Conservation (phyloP, 2,797 vertebrate species). For the Tapera naevia region DNA sequence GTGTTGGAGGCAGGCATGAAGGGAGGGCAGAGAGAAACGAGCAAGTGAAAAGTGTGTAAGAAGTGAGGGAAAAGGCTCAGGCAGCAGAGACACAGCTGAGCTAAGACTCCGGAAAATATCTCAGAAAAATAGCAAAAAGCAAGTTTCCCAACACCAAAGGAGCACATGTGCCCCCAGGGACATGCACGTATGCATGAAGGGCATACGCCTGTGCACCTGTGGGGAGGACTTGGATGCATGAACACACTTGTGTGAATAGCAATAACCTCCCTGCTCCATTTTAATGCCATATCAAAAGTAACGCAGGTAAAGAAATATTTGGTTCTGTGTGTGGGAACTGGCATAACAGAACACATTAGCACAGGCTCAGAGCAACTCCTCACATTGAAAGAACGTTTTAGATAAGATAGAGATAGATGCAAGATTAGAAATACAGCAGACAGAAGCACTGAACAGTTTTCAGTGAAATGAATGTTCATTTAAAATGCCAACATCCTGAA, state of each 20-base stretch:
- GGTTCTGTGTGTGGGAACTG: not conserved
- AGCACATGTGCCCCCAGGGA: fast-evolving
- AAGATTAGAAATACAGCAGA: not conserved
- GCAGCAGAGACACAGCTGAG: not conserved
- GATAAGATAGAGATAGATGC: not conserved
- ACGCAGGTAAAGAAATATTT: not conserved
- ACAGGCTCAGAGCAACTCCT: not conserved
- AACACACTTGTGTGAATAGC: not conserved
- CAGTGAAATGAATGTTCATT: not conserved
- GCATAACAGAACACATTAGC: not conserved
- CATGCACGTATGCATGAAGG: fast-evolving
- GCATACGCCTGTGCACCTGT: too few species aligned
- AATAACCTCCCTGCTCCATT: not conserved
- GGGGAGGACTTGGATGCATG: not conserved
- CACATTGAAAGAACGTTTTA: not conserved
- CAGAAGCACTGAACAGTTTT: not conserved
- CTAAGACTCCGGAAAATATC: not conserved
- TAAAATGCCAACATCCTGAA: not conserved
- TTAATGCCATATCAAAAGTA: not conserved
- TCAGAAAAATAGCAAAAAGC: not conserved
- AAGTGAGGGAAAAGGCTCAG: not conserved
- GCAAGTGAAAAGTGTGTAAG: not conserved
- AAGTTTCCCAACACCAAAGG: not conserved
- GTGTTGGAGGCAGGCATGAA: not conserved
- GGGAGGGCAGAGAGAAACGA: not conserved